A percentile compares a stretch with the other conserved stretches of the same genome.
These are phyloP conservation scores for Exaiptasia diaphana DNA, from an alignment of 64 coral and sea anemone species.

Conservation along the genomic window DNA sequence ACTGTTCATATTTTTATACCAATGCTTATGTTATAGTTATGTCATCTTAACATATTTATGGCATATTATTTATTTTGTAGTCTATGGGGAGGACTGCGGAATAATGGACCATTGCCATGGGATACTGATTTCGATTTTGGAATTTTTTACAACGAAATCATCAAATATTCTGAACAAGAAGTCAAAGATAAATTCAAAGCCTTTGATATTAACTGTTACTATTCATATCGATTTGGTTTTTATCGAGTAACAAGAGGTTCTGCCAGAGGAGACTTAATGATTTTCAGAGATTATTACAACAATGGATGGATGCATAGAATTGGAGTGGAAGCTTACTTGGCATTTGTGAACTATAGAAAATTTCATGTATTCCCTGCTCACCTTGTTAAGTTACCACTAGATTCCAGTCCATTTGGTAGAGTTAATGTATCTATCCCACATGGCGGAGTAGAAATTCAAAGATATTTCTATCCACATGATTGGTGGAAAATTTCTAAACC, in stretches of 20 bases:
- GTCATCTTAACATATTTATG: too few relatives aligned
- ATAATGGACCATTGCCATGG: constrained; percentile 65
- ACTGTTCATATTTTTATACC: too few relatives aligned
- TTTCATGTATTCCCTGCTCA: constrained; percentile 71
- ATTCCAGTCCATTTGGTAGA: constrained; percentile 31
- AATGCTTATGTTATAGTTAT: too few relatives aligned
- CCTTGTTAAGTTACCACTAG: constrained; percentile 45
- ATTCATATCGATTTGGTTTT: constrained; percentile 57
- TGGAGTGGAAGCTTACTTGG: constrained; percentile 64
- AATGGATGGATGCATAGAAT: constrained; percentile 65
- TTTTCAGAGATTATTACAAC: constrained; percentile 61
- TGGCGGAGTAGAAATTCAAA: constrained; percentile 62
- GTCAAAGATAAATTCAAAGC: constrained; percentile 24
- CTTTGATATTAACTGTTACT: constrained; percentile 56
- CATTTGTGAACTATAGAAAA: constrained; percentile 78
- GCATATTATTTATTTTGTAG: constrained; percentile 24
- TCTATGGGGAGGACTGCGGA: constrained; percentile 70
- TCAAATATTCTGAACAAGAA: constrained; percentile 30
- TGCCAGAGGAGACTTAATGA: constrained; percentile 71
- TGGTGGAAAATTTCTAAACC: constrained; percentile 78
- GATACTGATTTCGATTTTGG: constrained; percentile 84
- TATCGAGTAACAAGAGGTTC: constrained; percentile 54
- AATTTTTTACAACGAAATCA: constrained; percentile 52
- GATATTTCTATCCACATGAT: constrained; percentile 79
- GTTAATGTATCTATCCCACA: constrained; percentile 57